Conservation (phyloP, 2,888 invertebrate genomes). For the Zygaena filipendulae region DNA sequence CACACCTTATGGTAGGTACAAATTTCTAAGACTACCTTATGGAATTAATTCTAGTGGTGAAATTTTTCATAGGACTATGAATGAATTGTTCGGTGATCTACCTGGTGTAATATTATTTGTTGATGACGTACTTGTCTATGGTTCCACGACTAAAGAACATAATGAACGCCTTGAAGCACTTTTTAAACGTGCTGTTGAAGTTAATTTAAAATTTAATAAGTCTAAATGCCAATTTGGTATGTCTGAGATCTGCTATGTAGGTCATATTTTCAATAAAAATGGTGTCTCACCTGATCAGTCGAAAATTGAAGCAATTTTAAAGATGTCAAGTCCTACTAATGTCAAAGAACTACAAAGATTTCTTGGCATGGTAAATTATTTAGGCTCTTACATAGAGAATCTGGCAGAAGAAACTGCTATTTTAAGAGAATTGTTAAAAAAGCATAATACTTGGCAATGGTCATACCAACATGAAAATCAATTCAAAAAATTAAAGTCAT, state of each 20-base stretch:
- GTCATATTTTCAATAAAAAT: slow-evolving; percentile 14
- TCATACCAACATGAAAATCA: slow-evolving; percentile 16
- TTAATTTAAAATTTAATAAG: slow-evolving; percentile 16
- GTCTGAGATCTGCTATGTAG: slow-evolving; percentile 13
- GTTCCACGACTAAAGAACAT: slow-evolving; percentile 8
- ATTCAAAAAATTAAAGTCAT: slow-evolving; percentile 12
- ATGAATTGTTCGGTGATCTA: slow-evolving; percentile 13
- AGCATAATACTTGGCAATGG: slow-evolving; percentile 13
- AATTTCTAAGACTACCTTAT: slow-evolving; percentile 14
- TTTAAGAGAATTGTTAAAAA: slow-evolving; percentile 12
- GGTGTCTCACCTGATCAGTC: slow-evolving; percentile 11
- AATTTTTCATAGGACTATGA: slow-evolving; percentile 15
- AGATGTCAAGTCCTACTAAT: slow-evolving; percentile 14
- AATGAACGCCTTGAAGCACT: slow-evolving; percentile 7
- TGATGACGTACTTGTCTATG: slow-evolving; percentile 15
- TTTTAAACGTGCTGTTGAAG: slow-evolving; percentile 11
- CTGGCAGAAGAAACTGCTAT: slow-evolving; percentile 14
- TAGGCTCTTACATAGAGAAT: slow-evolving; percentile 10
- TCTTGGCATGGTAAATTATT: slow-evolving; percentile 19
- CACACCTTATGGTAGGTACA: slow-evolving; percentile 16
- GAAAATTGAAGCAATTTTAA: slow-evolving; percentile 14
- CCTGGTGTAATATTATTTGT: slow-evolving; percentile 12
- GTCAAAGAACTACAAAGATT: slow-evolving; percentile 16
- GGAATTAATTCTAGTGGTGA: slow-evolving; percentile 17
- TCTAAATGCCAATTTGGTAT: slow-evolving; percentile 11